Percentiles rank a stretch among this genome's conserved stretches.
These are phyloP conservation scores for Orestias chungarensis DNA, from an alignment of 2,797 vertebrate species.

Conservation along the genomic window DNA sequence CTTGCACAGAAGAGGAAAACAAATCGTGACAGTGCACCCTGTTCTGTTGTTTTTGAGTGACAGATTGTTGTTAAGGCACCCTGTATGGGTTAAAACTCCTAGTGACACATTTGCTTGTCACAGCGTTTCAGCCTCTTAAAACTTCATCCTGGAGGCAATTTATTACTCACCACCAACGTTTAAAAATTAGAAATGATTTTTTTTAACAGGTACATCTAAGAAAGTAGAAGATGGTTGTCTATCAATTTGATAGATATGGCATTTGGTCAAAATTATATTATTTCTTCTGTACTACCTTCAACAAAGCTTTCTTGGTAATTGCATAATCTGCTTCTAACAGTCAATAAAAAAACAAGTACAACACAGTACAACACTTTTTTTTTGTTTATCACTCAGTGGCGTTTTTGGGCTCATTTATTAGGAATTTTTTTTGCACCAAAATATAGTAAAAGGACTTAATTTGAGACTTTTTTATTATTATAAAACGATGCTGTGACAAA, in stretches of 20 bases:
- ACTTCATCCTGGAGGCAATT: slow-evolving; percentile 24
- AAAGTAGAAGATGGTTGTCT: not conserved
- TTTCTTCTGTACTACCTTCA: no score
- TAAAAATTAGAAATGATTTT: slow-evolving; percentile 22
- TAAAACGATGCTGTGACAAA: not conserved
- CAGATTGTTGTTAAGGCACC: slow-evolving; percentile 14
- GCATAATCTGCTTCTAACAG: no score
- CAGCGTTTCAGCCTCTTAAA: slow-evolving; percentile 5
- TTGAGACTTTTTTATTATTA: not conserved
- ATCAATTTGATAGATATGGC: no score
- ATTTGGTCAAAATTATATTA: no score
- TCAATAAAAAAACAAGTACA: no score
- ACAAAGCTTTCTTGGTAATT: no score
- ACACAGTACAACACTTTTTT: no score
- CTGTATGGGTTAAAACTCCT: slow-evolving; percentile 32
- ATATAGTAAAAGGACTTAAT: not conserved
- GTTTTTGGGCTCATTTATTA: no score
- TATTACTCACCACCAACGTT: slow-evolving; percentile 36
- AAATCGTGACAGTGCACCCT: slow-evolving; percentile 17
- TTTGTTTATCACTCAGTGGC: no score
- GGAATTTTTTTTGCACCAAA: no score
- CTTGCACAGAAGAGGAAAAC: slow-evolving; percentile 21
- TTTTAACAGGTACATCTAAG: not conserved
- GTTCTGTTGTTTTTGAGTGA: slow-evolving; percentile 5
- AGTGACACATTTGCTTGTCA: slow-evolving; percentile 54